Percentiles rank a stretch among this genome's conserved stretches.
phyloP scores from a whole-genome alignment of 2,797 vertebrate genomes.

The Hybognathus amarus region DNA sequence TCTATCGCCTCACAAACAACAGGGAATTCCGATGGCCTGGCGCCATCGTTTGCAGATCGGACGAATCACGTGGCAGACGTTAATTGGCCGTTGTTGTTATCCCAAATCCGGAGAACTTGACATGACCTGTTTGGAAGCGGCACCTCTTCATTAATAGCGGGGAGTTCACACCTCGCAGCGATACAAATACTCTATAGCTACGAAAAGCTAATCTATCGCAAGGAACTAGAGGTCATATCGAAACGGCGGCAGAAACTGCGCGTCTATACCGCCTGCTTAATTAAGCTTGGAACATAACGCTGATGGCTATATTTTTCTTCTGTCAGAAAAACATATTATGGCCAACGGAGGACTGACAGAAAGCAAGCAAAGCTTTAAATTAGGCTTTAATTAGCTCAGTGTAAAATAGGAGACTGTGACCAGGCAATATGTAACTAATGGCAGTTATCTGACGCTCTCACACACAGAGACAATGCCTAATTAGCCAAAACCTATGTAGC shows the following conservation, averaged over 20 bases:
- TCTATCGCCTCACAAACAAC: conserved; percentile 65
- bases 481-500: conserved; percentile 43
- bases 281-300: conserved; percentile 56
- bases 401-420: conserved; percentile 37
- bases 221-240: conserved; percentile 54
- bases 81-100: conserved; percentile 60
- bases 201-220: conserved; percentile 50
- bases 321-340: conserved; percentile 52
- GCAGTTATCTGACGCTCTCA: conserved; percentile 34
- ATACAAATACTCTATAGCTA: conserved; percentile 35
- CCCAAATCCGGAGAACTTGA: conserved; percentile 51
- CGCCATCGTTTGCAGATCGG: conserved; percentile 23
- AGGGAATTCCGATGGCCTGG: conserved; percentile 64
- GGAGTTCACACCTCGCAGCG: conserved; percentile 1
- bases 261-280: conserved; percentile 53
- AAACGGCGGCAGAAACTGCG: conserved; percentile 24
- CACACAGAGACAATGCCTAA: conserved; percentile 43
- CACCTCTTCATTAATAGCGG: conserved; percentile 56
- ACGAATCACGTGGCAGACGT: conserved; percentile 18
- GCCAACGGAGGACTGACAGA: conserved; percentile 38
- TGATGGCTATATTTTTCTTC: conserved; percentile 51
- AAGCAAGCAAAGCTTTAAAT: conserved; percentile 46
- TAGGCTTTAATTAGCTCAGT: conserved; percentile 48
- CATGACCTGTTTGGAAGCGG: conserved; percentile 47
- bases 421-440: conserved; percentile 31